Evolutionary conservation across 2,888 invertebrate species (phyloP).

Genomic region (Rapana venosa): DNA sequence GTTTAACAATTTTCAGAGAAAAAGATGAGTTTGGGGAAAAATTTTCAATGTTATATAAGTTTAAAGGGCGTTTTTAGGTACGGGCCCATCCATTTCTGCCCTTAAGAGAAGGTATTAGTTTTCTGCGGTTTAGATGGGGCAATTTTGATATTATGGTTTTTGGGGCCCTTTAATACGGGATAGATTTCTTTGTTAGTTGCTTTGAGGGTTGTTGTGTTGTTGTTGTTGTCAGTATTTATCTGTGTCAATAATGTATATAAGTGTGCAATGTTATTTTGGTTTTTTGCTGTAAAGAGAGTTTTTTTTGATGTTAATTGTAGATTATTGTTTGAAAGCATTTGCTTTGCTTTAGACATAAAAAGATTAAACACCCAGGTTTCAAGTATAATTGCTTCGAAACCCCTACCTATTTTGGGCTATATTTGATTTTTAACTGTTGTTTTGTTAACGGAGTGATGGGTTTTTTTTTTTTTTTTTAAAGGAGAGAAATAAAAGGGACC

Average conservation of each 20-base stretch:
- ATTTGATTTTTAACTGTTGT: conserved; percentile 3
- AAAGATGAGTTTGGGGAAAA: too few relatives aligned
- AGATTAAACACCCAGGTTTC: neutral
- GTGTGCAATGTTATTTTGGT: conserved; percentile 9
- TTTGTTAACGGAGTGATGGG: neutral
- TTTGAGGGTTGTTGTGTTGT: neutral
- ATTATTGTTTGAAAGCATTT: neutral
- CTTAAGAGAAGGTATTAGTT: neutral
- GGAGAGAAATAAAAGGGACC: neutral
- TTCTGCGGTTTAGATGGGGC: neutral
- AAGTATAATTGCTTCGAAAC: conserved; percentile 8
- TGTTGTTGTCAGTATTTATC: conserved; percentile 22
- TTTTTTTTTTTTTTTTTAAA: neutral
- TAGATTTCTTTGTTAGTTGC: neutral
- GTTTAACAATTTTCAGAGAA: too few relatives aligned
- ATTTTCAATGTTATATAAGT: too few relatives aligned
- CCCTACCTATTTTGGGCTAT: conserved; percentile 21
- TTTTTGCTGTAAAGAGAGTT: neutral
- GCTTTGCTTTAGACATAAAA: neutral
- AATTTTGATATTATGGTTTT: conserved; percentile 29
- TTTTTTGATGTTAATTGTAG: neutral
- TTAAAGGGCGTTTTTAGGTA: too few relatives aligned
- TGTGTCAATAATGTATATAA: neutral
- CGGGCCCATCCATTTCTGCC: too few relatives aligned
- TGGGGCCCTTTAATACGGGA: conserved; percentile 33